Evolutionary conservation across 2,797 vertebrate species (phyloP), one percentile per base, ranked within the genome.

Genomic region (Rallus crepitans): DNA sequence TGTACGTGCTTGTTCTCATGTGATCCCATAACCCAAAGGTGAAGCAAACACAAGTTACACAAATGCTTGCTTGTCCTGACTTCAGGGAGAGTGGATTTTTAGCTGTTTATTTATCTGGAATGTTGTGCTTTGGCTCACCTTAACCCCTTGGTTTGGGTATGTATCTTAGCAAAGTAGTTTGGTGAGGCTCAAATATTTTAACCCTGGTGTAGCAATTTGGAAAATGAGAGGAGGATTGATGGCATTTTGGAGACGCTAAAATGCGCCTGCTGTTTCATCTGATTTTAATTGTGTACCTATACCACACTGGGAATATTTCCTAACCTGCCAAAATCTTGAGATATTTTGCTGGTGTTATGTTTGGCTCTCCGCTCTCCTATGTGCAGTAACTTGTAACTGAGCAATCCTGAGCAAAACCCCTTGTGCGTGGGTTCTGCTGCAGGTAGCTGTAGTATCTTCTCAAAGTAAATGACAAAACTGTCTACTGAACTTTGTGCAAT

Each of bases 391-490:
- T 53, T 86, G 57, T 71, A 69, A 92, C 50, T 72, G 61, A 70
- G 55, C 65, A 35, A 27, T 91, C 82, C 77, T 56, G 69, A 82
- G 64, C 14, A 2, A 48, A 66, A 35, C 18, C 12, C 59, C 82
- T 70, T 66, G 64, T 4, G 8, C 9, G 0, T 42, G 28, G 23
- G 71, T 93, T 77, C 64, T 95, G 82, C 64, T 70, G 61, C 81
- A 95, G 81, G 72, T 85, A 93, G 80, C 55, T 61, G 19, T 28
- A 73, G 33, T 81, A 70, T 94, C 75, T 57, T 73, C 50, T 94
- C 93, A 57, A 87, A 55, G 95, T 95, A 97, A 96, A 93, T 97
- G 95, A 96, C 93, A 96, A 93, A 97, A 94, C 85, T 89, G 88
- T 91, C 80, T 94, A 80, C 65, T 85, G 85, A 80, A 60, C 88